Evolutionary conservation across 30 jellyfish, hydroid and myxozoan genomes (phyloP).

Genomic region (Turritopsis dohrnii): DNA sequence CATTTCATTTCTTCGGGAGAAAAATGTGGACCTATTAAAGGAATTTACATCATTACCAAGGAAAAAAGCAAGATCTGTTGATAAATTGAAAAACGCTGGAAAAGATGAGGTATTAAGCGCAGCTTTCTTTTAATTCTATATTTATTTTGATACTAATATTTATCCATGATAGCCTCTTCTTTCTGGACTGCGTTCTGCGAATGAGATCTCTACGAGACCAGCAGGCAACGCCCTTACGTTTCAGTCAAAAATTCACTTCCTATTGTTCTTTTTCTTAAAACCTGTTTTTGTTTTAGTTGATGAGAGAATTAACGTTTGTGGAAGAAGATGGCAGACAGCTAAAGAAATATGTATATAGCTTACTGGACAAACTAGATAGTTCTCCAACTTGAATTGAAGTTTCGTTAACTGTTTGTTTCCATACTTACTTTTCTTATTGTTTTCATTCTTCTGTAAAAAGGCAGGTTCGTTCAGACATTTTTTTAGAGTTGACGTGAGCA

Average conservation of each 20-base stretch:
- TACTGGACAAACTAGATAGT: conserved; percentile 10
- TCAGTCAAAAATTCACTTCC: too few species aligned
- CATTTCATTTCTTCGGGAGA: conserved; percentile 10
- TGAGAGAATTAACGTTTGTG: conserved; percentile 21
- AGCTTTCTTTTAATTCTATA: neutral
- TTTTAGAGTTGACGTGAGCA: neutral
- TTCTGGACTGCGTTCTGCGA: too few species aligned
- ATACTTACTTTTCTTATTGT: neutral
- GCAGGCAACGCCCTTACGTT: too few species aligned
- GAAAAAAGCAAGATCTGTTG: conserved; percentile 18
- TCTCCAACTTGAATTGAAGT: neutral
- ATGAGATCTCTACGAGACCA: too few species aligned
- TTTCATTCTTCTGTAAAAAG: neutral
- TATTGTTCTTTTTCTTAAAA: neutral
- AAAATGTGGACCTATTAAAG: conserved; percentile 15
- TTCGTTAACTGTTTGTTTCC: neutral
- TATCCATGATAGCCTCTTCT: too few species aligned
- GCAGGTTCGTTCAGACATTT: neutral
- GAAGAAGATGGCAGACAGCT: conserved; percentile 10
- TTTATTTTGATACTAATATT: too few species aligned
- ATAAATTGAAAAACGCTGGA: neutral
- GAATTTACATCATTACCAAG: neutral
- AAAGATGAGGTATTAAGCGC: conserved; percentile 25
- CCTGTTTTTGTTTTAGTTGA: neutral
- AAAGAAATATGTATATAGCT: conserved; percentile 9